phyloP scores from a whole-genome alignment of 2,888 invertebrate species.

The Eristalis tenax region DNA sequence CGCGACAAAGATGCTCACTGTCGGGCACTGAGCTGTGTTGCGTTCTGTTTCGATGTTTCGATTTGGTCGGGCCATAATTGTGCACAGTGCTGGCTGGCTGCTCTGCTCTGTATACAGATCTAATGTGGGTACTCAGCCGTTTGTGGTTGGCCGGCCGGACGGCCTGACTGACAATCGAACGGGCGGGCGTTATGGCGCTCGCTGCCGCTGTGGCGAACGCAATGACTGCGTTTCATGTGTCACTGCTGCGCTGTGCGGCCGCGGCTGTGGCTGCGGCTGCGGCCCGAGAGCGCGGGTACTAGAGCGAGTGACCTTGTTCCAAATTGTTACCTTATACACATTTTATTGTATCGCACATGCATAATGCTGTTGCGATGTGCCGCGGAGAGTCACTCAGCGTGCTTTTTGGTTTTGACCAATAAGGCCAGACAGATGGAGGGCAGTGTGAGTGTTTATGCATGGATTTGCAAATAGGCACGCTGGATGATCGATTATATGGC shows the following conservation, averaged over 20 bases:
- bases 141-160: neutral
- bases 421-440: constrained; percentile 54
- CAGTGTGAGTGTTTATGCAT: constrained; percentile 26
- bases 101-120: constrained; percentile 61
- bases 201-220: constrained; percentile 4
- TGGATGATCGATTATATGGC: constrained; percentile 52
- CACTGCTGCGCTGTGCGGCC: constrained; percentile 22
- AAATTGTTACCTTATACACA: constrained; percentile 66
- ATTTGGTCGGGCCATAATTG: constrained; percentile 55
- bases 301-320: constrained; percentile 68
- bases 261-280: constrained; percentile 21
- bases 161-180: neutral
- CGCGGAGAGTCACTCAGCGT: neutral
- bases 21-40: constrained; percentile 53
- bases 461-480: constrained; percentile 42
- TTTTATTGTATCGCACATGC: constrained; percentile 56
- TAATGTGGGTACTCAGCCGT: constrained; percentile 31
- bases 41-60: neutral
- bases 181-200: neutral
- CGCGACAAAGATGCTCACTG: constrained; percentile 65
- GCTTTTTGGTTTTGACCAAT: constrained; percentile 60
- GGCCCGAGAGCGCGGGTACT: constrained; percentile 35
- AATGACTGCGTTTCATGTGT: constrained; percentile 59
- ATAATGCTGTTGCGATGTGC: constrained; percentile 39
- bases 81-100: constrained; percentile 11